Percentiles rank a stretch among this genome's conserved stretches.
Conservation (phyloP, 2,113 vertebrate genomes). For the Xenopus borealis region DNA sequence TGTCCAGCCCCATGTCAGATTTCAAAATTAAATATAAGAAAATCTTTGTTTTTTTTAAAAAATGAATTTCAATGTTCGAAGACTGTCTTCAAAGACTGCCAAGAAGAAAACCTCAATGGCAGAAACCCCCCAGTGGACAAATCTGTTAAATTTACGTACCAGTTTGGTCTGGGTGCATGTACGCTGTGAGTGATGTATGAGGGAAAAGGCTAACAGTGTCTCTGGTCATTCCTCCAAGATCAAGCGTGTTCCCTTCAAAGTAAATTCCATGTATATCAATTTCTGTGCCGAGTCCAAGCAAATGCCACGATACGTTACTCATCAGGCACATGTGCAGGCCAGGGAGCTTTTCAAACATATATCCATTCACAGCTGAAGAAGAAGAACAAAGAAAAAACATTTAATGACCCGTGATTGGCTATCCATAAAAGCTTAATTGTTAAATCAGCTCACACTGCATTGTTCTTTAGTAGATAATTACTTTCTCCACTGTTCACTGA, state of each 20-base stretch:
- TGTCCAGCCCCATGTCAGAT: too few relatives aligned
- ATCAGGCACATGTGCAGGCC: slow-evolving; percentile 81
- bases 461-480: too few relatives aligned
- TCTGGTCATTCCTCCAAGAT: slow-evolving; percentile 71
- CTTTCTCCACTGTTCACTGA: too few relatives aligned
- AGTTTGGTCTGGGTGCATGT: slow-evolving; percentile 76
- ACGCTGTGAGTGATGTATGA: slow-evolving; percentile 71
- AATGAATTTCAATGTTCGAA: too few relatives aligned
- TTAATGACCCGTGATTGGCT: too few relatives aligned
- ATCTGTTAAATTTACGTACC: slow-evolving; percentile 60
- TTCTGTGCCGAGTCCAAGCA: slow-evolving; percentile 84
- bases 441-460: too few relatives aligned
- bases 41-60: too few relatives aligned
- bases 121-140: too few relatives aligned
- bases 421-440: too few relatives aligned
- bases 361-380: slow-evolving; percentile 83
- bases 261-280: slow-evolving; percentile 85
- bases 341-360: slow-evolving; percentile 83
- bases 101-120: too few relatives aligned
- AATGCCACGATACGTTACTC: slow-evolving; percentile 82
- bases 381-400: slow-evolving; percentile 32
- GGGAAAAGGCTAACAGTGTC: slow-evolving; percentile 85
- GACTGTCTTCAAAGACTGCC: too few relatives aligned
- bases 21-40: too few relatives aligned
- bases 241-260: slow-evolving; percentile 88